phyloP scores from a whole-genome alignment of 2,113 vertebrate genomes.

The Brienomyrus longianalis region DNA sequence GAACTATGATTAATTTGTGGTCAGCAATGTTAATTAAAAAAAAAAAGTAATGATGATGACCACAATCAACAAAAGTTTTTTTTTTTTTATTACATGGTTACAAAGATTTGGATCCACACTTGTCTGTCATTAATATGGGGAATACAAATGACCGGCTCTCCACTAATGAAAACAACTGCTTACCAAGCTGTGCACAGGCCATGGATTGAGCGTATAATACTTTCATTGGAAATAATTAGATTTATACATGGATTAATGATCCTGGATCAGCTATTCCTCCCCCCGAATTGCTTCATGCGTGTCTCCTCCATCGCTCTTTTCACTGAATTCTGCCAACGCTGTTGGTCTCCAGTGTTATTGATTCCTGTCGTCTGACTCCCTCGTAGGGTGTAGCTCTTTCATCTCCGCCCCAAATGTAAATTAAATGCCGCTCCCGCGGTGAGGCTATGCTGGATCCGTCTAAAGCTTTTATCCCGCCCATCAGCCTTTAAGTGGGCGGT shows the following conservation, averaged over 20 bases:
- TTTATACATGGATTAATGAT: not conserved
- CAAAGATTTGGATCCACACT: not conserved
- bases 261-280: not conserved
- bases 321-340: not conserved
- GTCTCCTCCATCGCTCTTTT: not conserved
- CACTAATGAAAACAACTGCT: not conserved
- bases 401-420: not conserved
- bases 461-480: not conserved
- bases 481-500: no score
- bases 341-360: not conserved
- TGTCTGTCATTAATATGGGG: not conserved
- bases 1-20: not conserved
- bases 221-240: slow-evolving; percentile 1
- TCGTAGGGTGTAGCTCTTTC: not conserved
- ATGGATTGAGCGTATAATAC: not conserved
- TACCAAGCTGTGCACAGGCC: not conserved
- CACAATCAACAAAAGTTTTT: not conserved
- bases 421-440: not conserved
- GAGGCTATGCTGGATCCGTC: not conserved
- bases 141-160: not conserved
- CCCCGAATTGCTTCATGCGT: not conserved
- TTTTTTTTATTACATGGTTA: not conserved
- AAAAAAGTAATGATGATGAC: not conserved
- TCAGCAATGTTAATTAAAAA: not conserved
- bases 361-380: not conserved